Base-by-base conservation (phyloP, 2,113 vertebrate species). In the Pholis gunnellus region DNA sequence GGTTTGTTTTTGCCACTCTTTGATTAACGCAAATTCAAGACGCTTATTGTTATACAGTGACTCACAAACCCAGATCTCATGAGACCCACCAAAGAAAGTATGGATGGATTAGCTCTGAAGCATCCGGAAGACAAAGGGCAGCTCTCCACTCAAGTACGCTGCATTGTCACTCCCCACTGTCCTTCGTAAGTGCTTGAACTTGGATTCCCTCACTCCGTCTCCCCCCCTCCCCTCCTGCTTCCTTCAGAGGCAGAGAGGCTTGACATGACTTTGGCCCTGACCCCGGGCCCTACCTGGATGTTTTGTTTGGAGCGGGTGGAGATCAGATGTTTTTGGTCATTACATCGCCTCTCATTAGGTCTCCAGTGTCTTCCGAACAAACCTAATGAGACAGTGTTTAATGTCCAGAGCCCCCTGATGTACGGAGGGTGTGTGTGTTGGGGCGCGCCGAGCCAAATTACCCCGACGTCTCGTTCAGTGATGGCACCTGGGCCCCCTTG, bases 401-500 rank as follows among this genome's bases (percentile, higher is more conserved):
- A 96, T 96, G 94, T 95, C 94, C 93, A 94, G 87, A 84, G 84
- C 57, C 88, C 81, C 72, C 64, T 83, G 50, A 84, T 90, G 20
- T 81, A 91, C 91, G 86, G 89, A 88, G 83, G 71, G 93, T 94
- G 95, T 94, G 91, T 94, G 92, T 96, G 94, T 93, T 91, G 79
- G 83, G 87, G 91, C 86, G 92, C 67, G 83, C 82, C 65, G 80
- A 69, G 78, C 91, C 95, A 96, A 96, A 96, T 98, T 97, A 97
- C 95, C 93, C 87, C 83, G 75, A 83, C 82, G 88, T 94, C 95
- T 92, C 82, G 90, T 84, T 90, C 80, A 75, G 90, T 88, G 92
- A 89, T 86, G 93, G 95, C 97, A 97, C 97, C 97, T 97, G 97
- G 96, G 95, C 94, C 95, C 94, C 92, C 92, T 90, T 88, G 87